These are phyloP conservation scores for Anolis sagrei DNA, from an alignment of 2,113 vertebrate genomes.

Conservation along the genomic window DNA sequence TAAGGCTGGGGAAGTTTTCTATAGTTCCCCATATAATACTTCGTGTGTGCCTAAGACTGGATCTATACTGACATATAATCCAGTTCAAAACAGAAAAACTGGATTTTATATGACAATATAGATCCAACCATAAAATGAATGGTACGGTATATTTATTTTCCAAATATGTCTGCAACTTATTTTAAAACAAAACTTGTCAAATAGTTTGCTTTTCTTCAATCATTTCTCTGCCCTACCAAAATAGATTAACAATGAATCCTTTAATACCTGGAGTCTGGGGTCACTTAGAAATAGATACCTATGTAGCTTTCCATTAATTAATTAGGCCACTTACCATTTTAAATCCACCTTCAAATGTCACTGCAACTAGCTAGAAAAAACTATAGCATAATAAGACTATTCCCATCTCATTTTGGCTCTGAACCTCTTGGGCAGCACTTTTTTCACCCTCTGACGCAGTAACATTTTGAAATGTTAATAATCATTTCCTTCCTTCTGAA, in stretches of 20 bases:
- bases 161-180: background rate
- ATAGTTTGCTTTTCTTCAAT: background rate
- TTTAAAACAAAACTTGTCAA: background rate
- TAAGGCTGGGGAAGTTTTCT: background rate
- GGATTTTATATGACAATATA: too few relatives aligned
- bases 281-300: constrained; percentile 45
- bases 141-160: background rate
- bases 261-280: background rate
- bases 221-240: background rate
- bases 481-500: constrained; percentile 11
- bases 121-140: too few relatives aligned
- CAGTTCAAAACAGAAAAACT: too few relatives aligned
- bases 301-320: constrained; percentile 47
- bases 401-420: constrained; percentile 7
- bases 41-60: too few relatives aligned
- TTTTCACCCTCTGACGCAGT: background rate
- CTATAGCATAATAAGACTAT: constrained; percentile 22
- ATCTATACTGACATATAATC: too few relatives aligned
- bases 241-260: background rate
- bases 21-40: too few relatives aligned
- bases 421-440: background rate
- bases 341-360: constrained; percentile 28
- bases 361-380: constrained; percentile 11
- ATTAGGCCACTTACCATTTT: constrained; percentile 44
- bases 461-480: constrained; percentile 18